These are phyloP conservation scores for Hirudinaria manillensis DNA, from an alignment of 2,888 invertebrate species.

Conservation along the genomic window DNA sequence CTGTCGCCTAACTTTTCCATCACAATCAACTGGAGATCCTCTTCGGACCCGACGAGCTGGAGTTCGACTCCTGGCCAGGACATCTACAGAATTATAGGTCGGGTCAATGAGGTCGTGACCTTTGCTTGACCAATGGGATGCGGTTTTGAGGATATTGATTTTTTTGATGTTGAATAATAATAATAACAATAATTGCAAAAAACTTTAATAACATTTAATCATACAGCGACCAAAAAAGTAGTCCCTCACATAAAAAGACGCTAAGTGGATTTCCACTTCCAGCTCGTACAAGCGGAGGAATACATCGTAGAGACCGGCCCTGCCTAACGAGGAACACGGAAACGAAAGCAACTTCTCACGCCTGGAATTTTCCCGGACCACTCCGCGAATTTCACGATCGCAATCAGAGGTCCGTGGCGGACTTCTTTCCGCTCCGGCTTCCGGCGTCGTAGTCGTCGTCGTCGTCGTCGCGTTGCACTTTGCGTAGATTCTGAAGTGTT, in stretches of 20 bases:
- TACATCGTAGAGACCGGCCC: not conserved
- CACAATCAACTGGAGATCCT: not conserved
- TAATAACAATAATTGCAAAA: too few species aligned
- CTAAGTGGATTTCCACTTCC: not conserved
- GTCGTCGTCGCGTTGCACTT: too few species aligned
- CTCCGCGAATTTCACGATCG: conserved; percentile 2
- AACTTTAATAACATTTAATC: not conserved
- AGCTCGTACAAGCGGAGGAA: not conserved
- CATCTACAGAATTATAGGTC: too few species aligned
- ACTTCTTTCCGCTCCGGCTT: too few species aligned
- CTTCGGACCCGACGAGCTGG: not conserved
- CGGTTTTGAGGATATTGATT: too few species aligned
- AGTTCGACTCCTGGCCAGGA: too few species aligned
- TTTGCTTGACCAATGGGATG: too few species aligned
- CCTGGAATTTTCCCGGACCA: not conserved
- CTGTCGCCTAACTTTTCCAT: not conserved
- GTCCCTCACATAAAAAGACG: not conserved
- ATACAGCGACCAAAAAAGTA: not conserved
- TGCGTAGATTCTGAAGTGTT: too few species aligned
- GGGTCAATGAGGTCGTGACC: too few species aligned
- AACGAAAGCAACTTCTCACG: not conserved
- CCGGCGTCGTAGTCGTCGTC: too few species aligned
- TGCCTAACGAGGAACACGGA: not conserved
- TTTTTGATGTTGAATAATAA: too few species aligned
- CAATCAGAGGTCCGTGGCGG: too few species aligned